A percentile compares a stretch with the other conserved stretches of the same genome.
Conservation (phyloP, 2,888 invertebrate genomes). For the Protonemura montana region DNA sequence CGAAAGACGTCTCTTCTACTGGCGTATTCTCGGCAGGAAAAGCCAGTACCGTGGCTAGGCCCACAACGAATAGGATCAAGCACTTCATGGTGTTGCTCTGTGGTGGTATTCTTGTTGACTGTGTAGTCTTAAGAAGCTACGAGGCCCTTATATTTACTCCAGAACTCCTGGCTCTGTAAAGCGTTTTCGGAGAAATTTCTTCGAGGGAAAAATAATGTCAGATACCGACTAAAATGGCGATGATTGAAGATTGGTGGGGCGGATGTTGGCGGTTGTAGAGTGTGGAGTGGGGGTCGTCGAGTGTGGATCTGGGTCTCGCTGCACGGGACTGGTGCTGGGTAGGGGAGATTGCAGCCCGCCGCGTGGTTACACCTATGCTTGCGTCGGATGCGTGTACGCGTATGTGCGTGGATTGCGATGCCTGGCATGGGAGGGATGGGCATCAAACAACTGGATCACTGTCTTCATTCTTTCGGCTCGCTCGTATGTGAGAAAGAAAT, state of each 20-base stretch:
- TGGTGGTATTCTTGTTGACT: neutral
- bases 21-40: conserved; percentile 55
- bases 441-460: neutral
- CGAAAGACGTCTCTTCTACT: conserved; percentile 58
- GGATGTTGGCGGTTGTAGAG: conserved; percentile 29
- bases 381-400: neutral
- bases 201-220: conserved; percentile 33
- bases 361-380: neutral
- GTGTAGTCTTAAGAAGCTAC: neutral
- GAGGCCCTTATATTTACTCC: conserved; percentile 32
- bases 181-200: conserved; percentile 34
- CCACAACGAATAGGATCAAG: conserved; percentile 54
- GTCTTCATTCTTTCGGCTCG: neutral
- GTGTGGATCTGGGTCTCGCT: neutral
- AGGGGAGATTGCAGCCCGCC: too few relatives aligned
- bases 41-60: conserved; percentile 59
- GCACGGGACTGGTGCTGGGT: too few relatives aligned
- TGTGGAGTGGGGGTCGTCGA: neutral
- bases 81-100: conserved; percentile 44
- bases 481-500: neutral
- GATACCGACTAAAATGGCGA: conserved; percentile 34
- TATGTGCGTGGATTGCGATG: neutral
- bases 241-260: conserved; percentile 41
- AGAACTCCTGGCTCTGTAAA: neutral
- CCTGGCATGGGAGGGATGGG: neutral